A percentile compares a stretch with the other conserved stretches of the same genome.
Evolutionary conservation across 35 echinoderm and acorn worm genomes (phyloP).

Genomic region (Anneissia japonica): DNA sequence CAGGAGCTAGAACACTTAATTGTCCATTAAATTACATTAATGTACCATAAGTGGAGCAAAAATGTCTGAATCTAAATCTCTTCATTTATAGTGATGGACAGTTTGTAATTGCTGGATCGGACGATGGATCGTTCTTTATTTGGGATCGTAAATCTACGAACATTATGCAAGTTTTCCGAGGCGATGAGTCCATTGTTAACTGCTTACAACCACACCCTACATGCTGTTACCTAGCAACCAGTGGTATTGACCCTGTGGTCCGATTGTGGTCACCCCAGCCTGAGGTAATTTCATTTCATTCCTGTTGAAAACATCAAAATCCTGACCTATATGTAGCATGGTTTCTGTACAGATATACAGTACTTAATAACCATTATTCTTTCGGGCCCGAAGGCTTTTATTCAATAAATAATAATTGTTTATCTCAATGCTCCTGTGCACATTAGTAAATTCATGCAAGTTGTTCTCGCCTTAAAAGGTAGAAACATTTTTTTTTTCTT

Average conservation of each 20-base stretch:
- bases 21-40: not conserved
- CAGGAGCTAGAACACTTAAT: not conserved
- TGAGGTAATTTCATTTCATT: constrained; percentile 60
- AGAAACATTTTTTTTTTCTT: no score
- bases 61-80: no score
- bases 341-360: no score
- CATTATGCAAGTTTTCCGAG: constrained; percentile 74
- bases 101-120: constrained; percentile 91
- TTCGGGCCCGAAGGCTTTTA: no score
- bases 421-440: no score
- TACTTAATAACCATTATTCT: no score
- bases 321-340: no score
- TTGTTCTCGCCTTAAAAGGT: no score
- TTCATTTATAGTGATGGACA: constrained; percentile 86
- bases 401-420: no score
- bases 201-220: constrained; percentile 91
- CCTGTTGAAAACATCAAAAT: no score
- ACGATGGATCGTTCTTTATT: constrained; percentile 97
- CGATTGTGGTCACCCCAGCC: constrained; percentile 92
- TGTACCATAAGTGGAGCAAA: no score
- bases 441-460: no score
- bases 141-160: constrained; percentile 93
- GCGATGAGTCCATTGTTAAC: constrained; percentile 98
- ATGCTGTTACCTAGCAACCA: constrained; percentile 84
- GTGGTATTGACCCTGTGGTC: constrained; percentile 94